Evolutionary conservation across 2,888 invertebrate species (phyloP).

Genomic region (Globia sparganii): DNA sequence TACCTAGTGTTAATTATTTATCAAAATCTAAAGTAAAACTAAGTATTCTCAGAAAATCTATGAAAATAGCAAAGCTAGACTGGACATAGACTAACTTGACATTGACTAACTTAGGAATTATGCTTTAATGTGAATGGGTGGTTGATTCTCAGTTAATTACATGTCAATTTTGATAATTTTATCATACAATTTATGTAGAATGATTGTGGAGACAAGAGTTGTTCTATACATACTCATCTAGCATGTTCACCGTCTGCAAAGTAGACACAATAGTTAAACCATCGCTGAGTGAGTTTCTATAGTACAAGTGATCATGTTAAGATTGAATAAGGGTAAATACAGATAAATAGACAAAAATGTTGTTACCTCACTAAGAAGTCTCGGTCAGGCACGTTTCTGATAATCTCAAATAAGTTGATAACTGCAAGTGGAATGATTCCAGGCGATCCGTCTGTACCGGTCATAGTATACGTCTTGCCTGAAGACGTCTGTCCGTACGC

Average conservation of each 20-base stretch:
- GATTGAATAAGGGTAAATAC: neutral
- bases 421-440: constrained; percentile 95
- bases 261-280: neutral
- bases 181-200: neutral
- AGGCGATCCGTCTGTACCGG: constrained; percentile 92
- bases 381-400: constrained; percentile 91
- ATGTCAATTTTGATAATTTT: neutral
- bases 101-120: neutral
- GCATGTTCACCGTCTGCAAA: neutral
- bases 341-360: neutral
- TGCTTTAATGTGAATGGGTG: neutral
- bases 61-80: neutral
- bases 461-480: constrained; percentile 96
- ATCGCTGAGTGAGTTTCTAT: neutral
- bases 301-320: neutral
- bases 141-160: neutral
- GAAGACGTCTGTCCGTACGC: constrained; percentile 98
- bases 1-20: neutral
- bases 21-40: neutral
- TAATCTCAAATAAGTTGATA: constrained; percentile 92
- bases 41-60: neutral
- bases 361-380: constrained; percentile 93
- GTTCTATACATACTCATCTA: neutral
- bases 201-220: neutral
- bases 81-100: too few species aligned